These are phyloP conservation scores for Mus musculus DNA, from an alignment of 2,113 vertebrate species.

Conservation along the genomic window DNA sequence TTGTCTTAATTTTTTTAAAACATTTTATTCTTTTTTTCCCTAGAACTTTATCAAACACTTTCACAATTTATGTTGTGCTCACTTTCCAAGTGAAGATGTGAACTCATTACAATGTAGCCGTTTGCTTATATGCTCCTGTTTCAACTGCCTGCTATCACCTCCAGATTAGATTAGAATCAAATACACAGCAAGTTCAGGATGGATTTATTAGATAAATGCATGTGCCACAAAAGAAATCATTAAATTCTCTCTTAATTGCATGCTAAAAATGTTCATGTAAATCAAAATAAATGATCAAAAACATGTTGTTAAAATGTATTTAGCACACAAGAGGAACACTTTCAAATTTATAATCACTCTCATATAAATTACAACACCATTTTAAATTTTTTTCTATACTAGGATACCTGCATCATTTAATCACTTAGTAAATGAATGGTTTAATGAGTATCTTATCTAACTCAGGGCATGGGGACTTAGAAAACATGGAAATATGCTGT, in stretches of 20 bases:
- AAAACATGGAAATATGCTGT: not conserved
- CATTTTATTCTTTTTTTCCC: not conserved
- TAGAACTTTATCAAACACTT: not conserved
- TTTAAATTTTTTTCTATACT: not conserved
- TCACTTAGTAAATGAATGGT: not conserved
- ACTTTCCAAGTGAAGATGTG: not conserved
- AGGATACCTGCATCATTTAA: not conserved
- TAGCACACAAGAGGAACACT: not conserved
- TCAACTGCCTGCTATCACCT: accelerated
- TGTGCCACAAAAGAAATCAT: not conserved
- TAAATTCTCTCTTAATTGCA: not conserved
- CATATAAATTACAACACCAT: slow-evolving; percentile 12
- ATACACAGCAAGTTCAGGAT: not conserved
- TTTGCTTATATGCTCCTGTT: not conserved
- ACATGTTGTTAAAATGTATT: not conserved
- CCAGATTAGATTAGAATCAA: not conserved
- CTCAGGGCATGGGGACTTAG: not conserved
- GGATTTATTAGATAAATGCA: not conserved
- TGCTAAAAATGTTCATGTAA: not conserved
- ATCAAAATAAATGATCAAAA: not conserved
- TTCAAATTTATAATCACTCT: not conserved
- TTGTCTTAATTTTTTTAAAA: not conserved
- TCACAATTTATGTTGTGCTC: not conserved
- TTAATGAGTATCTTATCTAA: not conserved
- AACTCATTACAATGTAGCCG: not conserved